Evolutionary conservation across 2,797 vertebrate species (phyloP).

Genomic region (Allobates femoralis): DNA sequence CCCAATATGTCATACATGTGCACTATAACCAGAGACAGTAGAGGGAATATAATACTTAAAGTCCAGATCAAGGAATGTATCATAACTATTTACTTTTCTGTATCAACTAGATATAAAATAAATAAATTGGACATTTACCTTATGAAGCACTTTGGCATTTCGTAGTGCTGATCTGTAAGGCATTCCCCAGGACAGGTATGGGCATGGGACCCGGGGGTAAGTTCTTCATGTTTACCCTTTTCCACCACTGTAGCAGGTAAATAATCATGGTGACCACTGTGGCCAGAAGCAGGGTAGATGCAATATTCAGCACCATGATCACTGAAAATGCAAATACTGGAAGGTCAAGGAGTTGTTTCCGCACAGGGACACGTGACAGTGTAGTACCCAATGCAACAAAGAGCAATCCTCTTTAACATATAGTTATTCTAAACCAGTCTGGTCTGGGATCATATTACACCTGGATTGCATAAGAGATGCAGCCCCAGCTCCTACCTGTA

Average conservation of each 20-base stretch:
- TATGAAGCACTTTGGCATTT: not conserved
- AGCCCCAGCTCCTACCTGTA: too few species aligned
- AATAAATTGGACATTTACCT: not conserved
- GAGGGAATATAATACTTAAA: too few species aligned
- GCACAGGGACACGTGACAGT: not conserved
- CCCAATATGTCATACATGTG: too few species aligned
- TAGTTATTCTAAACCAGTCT: not conserved
- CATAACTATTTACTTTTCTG: too few species aligned
- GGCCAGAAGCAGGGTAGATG: not conserved
- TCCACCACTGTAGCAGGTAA: conserved; percentile 14
- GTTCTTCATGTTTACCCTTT: not conserved
- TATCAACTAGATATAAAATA: too few species aligned
- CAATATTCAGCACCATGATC: not conserved
- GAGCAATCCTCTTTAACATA: not conserved
- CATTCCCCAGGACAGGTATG: conserved; percentile 20
- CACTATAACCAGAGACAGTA: too few species aligned
- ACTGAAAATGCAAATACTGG: not conserved
- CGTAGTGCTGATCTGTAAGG: conserved; percentile 15
- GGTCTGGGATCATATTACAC: not conserved
- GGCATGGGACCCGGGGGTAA: conserved; percentile 18
- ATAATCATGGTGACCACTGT: conserved; percentile 3
- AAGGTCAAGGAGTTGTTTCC: not conserved
- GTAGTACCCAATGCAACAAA: not conserved
- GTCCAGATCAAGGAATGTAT: not conserved
- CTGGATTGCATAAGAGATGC: too few species aligned